Evolutionary conservation across 2,113 vertebrate species (phyloP).

Genomic region (Mugil cephalus): DNA sequence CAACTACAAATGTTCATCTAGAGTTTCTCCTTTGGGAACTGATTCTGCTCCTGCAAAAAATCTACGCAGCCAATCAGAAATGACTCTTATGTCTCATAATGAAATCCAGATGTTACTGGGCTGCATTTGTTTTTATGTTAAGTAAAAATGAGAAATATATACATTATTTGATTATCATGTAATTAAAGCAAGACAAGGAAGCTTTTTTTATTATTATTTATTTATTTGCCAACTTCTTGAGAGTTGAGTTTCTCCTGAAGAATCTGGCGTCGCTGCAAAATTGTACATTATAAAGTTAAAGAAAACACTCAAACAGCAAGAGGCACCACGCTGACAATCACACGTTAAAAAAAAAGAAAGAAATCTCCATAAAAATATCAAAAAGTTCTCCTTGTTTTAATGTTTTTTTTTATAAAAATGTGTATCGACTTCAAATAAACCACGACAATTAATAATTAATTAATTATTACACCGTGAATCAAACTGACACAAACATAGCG

Average conservation of each 20-base stretch:
- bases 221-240: slow-evolving; percentile 24
- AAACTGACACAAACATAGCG: slow-evolving; percentile 74
- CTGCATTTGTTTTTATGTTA: neutral
- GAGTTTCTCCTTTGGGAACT: too few relatives aligned
- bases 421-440: slow-evolving; percentile 80
- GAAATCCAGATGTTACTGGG: too few relatives aligned
- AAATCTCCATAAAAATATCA: slow-evolving; percentile 90
- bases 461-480: slow-evolving; percentile 61
- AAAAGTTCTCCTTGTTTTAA: slow-evolving; percentile 71
- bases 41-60: too few relatives aligned
- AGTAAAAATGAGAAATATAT: neutral
- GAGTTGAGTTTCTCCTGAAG: slow-evolving; percentile 23
- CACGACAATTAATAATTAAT: slow-evolving; percentile 52
- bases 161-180: neutral
- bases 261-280: slow-evolving; percentile 59
- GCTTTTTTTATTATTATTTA: slow-evolving; percentile 19
- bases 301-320: slow-evolving; percentile 74
- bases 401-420: slow-evolving; percentile 78
- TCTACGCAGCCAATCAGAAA: too few relatives aligned
- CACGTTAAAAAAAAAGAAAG: slow-evolving; percentile 86
- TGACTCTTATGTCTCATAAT: too few relatives aligned
- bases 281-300: slow-evolving; percentile 57
- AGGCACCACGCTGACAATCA: slow-evolving; percentile 89
- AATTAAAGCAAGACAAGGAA: slow-evolving; percentile 26
- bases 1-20: too few relatives aligned